Percentiles rank a stretch among this genome's conserved stretches.
Evolutionary conservation across 2,888 invertebrate genomes (phyloP).

Genomic region (Pachycephus smyrnensis): DNA sequence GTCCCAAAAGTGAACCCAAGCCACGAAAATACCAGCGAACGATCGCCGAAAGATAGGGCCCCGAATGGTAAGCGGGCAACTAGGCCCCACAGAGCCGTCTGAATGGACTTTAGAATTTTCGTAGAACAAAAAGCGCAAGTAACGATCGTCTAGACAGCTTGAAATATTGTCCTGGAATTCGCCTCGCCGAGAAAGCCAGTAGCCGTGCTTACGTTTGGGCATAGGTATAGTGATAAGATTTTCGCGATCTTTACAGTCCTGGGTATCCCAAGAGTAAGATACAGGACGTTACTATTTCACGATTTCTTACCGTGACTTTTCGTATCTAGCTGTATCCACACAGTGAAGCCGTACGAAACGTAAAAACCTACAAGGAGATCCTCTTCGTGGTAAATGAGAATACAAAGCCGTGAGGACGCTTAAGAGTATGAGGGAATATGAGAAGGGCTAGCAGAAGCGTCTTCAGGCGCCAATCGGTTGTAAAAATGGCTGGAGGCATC

Average conservation of each 20-base stretch:
- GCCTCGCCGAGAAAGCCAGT: neutral
- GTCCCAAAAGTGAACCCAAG: conserved; percentile 23
- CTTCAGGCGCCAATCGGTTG: conserved; percentile 37
- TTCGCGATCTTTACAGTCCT: neutral
- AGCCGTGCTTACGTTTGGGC: neutral
- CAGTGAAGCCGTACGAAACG: neutral
- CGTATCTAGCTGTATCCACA: neutral
- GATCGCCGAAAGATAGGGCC: conserved; percentile 14
- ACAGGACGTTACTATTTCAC: neutral
- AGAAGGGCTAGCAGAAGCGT: conserved; percentile 26
- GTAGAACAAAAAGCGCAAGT: neutral
- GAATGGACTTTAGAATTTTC: neutral
- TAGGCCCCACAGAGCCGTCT: neutral
- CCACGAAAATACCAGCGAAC: conserved; percentile 31
- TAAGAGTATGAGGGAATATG: conserved; percentile 15
- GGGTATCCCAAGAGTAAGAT: no score
- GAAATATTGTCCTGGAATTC: neutral
- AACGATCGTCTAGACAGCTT: neutral
- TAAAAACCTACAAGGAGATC: neutral
- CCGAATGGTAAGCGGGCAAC: conserved; percentile 5
- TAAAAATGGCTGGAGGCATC: conserved; percentile 44
- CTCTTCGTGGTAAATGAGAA: neutral
- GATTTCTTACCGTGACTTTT: neutral
- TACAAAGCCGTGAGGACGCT: neutral
- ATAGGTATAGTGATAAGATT: neutral